phyloP scores from a whole-genome alignment of 2,113 vertebrate genomes.

The Plectropomus leopardus region DNA sequence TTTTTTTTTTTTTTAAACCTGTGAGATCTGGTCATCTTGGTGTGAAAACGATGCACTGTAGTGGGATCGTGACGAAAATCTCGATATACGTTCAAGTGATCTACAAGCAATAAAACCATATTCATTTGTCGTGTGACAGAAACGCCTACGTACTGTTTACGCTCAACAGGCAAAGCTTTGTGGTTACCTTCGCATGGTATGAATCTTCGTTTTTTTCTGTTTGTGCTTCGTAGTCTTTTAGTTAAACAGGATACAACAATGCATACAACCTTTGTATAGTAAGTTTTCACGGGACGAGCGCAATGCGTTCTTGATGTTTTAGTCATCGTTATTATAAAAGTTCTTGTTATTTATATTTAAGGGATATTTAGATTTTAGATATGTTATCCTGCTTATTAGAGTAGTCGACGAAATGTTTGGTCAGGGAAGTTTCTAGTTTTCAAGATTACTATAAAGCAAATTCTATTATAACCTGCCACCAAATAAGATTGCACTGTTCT shows the following conservation, averaged over 20 bases:
- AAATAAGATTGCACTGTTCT: constrained; percentile 88
- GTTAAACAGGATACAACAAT: constrained; percentile 59
- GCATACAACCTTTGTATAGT: constrained; percentile 71
- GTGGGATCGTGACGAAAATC: constrained; percentile 56
- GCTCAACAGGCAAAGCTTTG: constrained; percentile 61
- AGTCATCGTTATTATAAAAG: constrained; percentile 77
- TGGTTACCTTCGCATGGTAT: constrained; percentile 64
- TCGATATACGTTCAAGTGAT: constrained; percentile 62
- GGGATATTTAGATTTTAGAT: constrained; percentile 87
- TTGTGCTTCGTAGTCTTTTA: constrained; percentile 54
- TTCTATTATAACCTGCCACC: constrained; percentile 85
- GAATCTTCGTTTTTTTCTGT: constrained; percentile 57
- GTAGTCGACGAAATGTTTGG: constrained; percentile 74
- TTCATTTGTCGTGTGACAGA: constrained; percentile 54
- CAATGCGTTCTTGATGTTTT: constrained; percentile 78
- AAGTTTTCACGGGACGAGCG: constrained; percentile 72
- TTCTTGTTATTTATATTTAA: constrained; percentile 88
- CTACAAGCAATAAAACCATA: constrained; percentile 81
- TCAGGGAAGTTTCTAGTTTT: constrained; percentile 84
- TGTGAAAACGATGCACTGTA: constrained; percentile 68
- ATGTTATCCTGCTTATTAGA: constrained; percentile 81
- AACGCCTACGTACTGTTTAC: constrained; percentile 74
- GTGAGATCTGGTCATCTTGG: constrained; percentile 60
- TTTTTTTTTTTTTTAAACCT: too few species aligned
- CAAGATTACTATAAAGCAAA: constrained; percentile 79